Base-by-base conservation (phyloP, 1,140 invertebrate species). In the Zaprionus africanus region DNA sequence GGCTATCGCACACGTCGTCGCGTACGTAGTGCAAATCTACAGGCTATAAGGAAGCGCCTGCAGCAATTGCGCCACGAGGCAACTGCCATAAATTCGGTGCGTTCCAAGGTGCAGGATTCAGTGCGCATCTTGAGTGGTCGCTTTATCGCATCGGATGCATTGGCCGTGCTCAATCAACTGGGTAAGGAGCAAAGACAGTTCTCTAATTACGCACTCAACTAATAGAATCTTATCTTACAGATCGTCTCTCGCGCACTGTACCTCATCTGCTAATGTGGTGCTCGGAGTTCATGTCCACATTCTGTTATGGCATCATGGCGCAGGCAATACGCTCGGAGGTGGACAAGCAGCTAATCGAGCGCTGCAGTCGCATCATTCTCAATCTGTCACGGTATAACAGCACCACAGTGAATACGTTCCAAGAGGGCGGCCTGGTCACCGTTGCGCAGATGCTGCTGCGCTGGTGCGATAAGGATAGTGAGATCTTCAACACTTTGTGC, bases 381-480 rank as follows among this genome's bases (percentile, higher is more conserved):
- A 93, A 93, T 68, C 68, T 93, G 72, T 88, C 92, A 0, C 90
- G 92, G 6, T 93, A 92, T 46, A 90, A 92, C 38, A 87, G 84
- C 62, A 91, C 75, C 5, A 92, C 82, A 0, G 79, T 81, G 1
- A 91, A 91, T 46, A 90, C 82, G 6, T 93, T 93, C 65, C 86
- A 93, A 51, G 87, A 92, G 59, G 67, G 76, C 22, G 92, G 92
- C 0, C 60, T 93, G 6, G 88, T 91, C 2, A 93, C 92, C 13
- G 82, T 93, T 26, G 92, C 92, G 19, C 92, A 93, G 62, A 93
- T 95, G 82, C 93, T 95, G 93, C 83, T 94, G 79, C 93, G 95
- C 41, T 95, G 94, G 93, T 95, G 95, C 81, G 95, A 95, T 68
- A 95, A 95, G 73, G 94, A 95, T 74, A 93, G 93, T 15, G 92